Evolutionary conservation across 2,113 vertebrate species (phyloP).

Genomic region (Campylomormyrus tamandua): DNA sequence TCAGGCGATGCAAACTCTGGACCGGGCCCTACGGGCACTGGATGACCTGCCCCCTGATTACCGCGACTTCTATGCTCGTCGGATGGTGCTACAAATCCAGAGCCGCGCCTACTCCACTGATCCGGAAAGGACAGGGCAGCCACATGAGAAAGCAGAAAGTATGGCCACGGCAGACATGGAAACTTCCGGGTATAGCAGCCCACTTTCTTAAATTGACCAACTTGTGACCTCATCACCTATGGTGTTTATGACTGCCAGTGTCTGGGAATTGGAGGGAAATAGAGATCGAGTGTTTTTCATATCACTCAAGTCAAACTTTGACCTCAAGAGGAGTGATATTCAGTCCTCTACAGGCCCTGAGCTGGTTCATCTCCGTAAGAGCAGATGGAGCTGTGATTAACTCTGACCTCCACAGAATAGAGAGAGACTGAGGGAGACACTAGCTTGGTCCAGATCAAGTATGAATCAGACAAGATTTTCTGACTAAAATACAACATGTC

Average conservation of each 20-base stretch:
- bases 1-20: constrained; percentile 77
- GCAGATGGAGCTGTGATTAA: background rate
- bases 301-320: background rate
- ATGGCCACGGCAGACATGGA: background rate
- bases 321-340: background rate
- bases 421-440: background rate
- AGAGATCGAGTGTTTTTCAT: background rate
- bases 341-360: background rate
- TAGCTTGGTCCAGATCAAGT: background rate
- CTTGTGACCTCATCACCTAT: background rate
- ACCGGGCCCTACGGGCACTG: constrained; percentile 73
- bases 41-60: constrained; percentile 84
- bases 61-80: constrained; percentile 84
- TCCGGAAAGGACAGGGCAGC: background rate
- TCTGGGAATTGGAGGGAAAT: background rate
- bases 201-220: background rate
- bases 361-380: background rate
- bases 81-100: constrained; percentile 84
- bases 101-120: constrained; percentile 58
- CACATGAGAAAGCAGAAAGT: background rate
- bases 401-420: background rate
- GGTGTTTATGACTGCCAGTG: background rate
- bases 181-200: background rate
- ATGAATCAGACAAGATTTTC: background rate
- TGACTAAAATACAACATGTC: background rate